Evolutionary conservation across 1,140 invertebrate genomes (phyloP).

Genomic region (Drosophila virilis): DNA sequence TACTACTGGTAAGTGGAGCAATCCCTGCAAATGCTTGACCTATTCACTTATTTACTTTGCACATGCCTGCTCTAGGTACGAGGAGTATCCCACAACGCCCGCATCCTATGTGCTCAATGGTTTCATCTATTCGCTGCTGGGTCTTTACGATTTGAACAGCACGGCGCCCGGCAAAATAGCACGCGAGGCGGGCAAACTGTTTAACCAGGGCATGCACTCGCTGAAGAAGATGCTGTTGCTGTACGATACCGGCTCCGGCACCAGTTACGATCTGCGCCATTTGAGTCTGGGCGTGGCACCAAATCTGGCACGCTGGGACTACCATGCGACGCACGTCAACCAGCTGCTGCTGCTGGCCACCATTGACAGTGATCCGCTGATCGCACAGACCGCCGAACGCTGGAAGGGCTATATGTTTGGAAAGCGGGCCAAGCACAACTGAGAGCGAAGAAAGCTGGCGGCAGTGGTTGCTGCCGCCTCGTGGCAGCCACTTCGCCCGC

Average conservation of each 20-base stretch:
- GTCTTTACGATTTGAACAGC: slow-evolving; percentile 95
- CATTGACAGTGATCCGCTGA: slow-evolving; percentile 93
- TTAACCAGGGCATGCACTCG: slow-evolving; percentile 93
- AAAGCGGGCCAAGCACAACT: slow-evolving; percentile 95
- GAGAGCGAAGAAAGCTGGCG: slow-evolving; percentile 69
- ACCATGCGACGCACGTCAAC: slow-evolving; percentile 99
- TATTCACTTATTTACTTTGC: neutral
- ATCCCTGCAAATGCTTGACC: neutral
- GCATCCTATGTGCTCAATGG: slow-evolving; percentile 98
- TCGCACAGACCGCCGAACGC: slow-evolving; percentile 93
- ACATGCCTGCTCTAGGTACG: slow-evolving; percentile 90
- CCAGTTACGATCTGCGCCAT: slow-evolving; percentile 98
- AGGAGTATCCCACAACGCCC: slow-evolving; percentile 98
- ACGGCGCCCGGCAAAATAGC: slow-evolving; percentile 87
- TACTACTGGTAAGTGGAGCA: slow-evolving; percentile 87
- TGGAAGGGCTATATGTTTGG: slow-evolving; percentile 99
- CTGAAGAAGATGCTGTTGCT: slow-evolving; percentile 95
- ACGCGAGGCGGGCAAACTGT: slow-evolving; percentile 90
- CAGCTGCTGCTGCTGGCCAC: slow-evolving; percentile 95
- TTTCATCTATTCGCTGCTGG: slow-evolving; percentile 98
- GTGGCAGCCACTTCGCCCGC: slow-evolving; percentile 31
- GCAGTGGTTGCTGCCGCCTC: slow-evolving; percentile 43
- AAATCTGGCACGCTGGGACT: slow-evolving; percentile 97
- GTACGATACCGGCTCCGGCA: slow-evolving; percentile 97
- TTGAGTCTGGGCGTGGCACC: slow-evolving; percentile 94